These are phyloP conservation scores for Protonemura montana DNA, from an alignment of 2,888 invertebrate genomes.

Conservation along the genomic window DNA sequence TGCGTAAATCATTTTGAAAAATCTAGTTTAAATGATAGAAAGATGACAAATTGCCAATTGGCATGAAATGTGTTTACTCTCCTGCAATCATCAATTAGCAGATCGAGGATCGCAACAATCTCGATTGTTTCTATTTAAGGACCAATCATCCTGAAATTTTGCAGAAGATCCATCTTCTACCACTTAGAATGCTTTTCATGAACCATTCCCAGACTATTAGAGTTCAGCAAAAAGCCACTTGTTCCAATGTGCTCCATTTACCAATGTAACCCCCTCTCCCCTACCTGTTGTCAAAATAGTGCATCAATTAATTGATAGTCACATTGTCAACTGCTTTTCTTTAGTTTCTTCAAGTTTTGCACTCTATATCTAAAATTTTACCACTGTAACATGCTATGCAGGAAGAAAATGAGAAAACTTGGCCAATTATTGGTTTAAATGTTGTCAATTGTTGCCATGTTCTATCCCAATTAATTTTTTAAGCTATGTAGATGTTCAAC, in stretches of 20 bases:
- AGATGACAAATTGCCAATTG: background rate
- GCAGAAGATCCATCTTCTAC: background rate
- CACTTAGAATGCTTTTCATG: background rate
- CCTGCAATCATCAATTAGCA: background rate
- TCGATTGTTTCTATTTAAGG: background rate
- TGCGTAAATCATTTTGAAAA: background rate
- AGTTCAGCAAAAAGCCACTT: background rate
- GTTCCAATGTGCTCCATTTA: constrained; percentile 12
- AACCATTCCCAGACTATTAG: background rate
- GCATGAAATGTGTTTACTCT: background rate
- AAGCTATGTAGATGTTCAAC: background rate
- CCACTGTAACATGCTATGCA: too few relatives aligned
- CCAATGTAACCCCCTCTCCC: constrained; percentile 22
- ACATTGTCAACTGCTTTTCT: too few relatives aligned
- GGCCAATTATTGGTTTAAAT: background rate
- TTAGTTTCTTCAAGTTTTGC: too few relatives aligned
- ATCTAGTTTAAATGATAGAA: background rate
- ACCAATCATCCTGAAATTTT: too few relatives aligned
- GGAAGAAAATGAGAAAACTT: background rate
- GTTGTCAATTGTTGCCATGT: too few relatives aligned
- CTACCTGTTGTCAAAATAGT: too few relatives aligned
- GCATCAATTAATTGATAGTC: too few relatives aligned
- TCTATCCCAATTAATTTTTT: background rate
- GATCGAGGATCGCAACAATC: background rate
- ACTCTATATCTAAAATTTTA: too few relatives aligned